Conservation (phyloP, 2,888 invertebrate genomes). For the Acholoe squamosa region DNA sequence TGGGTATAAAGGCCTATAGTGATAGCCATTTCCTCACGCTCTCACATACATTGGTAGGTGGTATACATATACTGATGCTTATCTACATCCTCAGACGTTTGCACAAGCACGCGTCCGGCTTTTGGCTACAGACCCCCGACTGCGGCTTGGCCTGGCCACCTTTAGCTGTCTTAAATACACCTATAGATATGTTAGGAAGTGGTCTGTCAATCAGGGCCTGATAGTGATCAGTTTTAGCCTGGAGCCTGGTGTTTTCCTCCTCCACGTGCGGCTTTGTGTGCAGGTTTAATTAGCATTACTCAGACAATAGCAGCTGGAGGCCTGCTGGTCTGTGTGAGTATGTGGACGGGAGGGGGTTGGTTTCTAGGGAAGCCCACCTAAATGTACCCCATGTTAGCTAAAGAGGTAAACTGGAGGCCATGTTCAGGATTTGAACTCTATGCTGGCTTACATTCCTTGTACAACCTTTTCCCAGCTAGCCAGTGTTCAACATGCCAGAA, state of each 20-base stretch:
- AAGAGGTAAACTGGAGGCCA: no score
- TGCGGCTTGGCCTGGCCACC: not conserved
- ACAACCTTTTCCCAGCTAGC: not conserved
- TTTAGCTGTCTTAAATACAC: not conserved
- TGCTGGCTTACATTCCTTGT: not conserved
- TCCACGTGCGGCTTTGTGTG: not conserved
- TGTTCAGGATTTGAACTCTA: not conserved
- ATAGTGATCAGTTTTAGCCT: not conserved
- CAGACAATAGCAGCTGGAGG: not conserved
- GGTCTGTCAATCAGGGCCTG: not conserved
- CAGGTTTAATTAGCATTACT: not conserved
- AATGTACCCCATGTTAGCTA: not conserved
- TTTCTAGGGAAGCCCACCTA: not conserved
- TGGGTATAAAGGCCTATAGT: conserved; percentile 2
- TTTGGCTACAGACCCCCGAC: conserved; percentile 25
- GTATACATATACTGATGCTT: not conserved
- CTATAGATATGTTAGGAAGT: not conserved
- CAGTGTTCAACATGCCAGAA: not conserved
- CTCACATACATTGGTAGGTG: not conserved
- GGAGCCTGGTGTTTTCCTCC: conserved; percentile 22
- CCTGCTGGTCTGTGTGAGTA: conserved; percentile 4
- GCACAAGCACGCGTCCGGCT: conserved; percentile 14
- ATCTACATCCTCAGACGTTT: conserved; percentile 1
- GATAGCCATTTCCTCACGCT: not conserved
- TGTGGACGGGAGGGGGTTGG: not conserved